These are phyloP conservation scores for Clarias laeviceps DNA, from an alignment of 2,797 vertebrate genomes.

Conservation along the genomic window DNA sequence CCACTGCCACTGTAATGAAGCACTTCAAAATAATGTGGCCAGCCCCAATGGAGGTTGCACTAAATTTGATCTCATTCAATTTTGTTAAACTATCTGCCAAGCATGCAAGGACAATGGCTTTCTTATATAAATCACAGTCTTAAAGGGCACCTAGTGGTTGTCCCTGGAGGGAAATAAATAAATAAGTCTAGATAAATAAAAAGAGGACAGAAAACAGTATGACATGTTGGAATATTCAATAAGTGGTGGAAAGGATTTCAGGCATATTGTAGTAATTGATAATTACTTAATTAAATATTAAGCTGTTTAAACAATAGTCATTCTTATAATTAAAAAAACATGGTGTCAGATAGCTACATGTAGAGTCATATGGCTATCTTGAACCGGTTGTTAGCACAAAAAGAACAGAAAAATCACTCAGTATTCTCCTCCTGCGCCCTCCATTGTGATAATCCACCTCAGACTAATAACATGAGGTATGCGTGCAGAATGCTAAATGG, in stretches of 20 bases:
- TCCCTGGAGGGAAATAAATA: slow-evolving; percentile 60
- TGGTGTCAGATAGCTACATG: background rate
- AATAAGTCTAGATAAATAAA: slow-evolving; percentile 70
- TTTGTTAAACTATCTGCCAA: slow-evolving; percentile 76
- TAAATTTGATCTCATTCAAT: slow-evolving; percentile 79
- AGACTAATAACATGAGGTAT: slow-evolving; percentile 58
- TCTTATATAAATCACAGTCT: slow-evolving; percentile 74
- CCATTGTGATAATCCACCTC: slow-evolving; percentile 54
- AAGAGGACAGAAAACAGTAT: background rate
- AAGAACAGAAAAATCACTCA: slow-evolving; percentile 35
- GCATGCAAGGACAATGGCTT: slow-evolving; percentile 73
- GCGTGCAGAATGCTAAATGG: slow-evolving; percentile 47
- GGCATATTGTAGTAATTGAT: background rate
- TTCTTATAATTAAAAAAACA: background rate
- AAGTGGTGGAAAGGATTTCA: background rate
- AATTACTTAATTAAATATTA: slow-evolving; percentile 9
- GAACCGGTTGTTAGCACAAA: slow-evolving; percentile 26
- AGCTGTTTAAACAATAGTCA: slow-evolving; percentile 14
- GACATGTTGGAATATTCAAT: slow-evolving; percentile 37
- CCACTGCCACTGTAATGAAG: slow-evolving; percentile 72
- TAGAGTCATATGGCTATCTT: background rate
- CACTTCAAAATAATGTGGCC: slow-evolving; percentile 75
- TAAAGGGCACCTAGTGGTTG: slow-evolving; percentile 68
- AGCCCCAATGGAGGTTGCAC: slow-evolving; percentile 71
- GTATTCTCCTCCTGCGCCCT: slow-evolving; percentile 44